Evolutionary conservation across 2,113 vertebrate genomes (phyloP).

Genomic region (Oreochromis tanganicae): DNA sequence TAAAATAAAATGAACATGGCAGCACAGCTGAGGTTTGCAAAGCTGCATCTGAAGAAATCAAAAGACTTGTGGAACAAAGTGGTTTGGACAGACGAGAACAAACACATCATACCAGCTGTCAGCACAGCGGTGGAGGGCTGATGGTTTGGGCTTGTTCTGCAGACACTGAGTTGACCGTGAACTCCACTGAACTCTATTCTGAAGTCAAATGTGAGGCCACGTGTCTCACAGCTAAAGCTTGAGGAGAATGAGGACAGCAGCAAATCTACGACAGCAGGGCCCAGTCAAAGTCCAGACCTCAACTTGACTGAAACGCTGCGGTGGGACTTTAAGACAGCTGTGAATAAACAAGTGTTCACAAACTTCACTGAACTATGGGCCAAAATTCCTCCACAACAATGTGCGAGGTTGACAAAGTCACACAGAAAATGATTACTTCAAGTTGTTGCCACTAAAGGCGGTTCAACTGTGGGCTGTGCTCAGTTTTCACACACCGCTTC

Average conservation of each 20-base stretch:
- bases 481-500: not conserved
- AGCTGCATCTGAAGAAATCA: not conserved
- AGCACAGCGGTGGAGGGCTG: not conserved
- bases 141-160: not conserved
- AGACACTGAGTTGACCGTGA: not conserved
- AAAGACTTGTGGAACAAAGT: not conserved
- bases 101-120: not conserved
- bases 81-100: not conserved
- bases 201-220: not conserved
- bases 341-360: not conserved
- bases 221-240: not conserved
- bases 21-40: not conserved
- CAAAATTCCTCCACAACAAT: not conserved
- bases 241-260: not conserved
- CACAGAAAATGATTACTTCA: not conserved
- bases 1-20: no score
- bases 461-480: fast-evolving
- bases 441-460: not conserved
- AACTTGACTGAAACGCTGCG: not conserved
- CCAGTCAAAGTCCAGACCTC: not conserved
- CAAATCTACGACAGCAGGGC: not conserved
- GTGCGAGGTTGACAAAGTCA: not conserved
- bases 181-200: not conserved
- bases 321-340: not conserved
- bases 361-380: not conserved